phyloP scores from a whole-genome alignment of 2,797 vertebrate genomes.

The Perodicticus potto region DNA sequence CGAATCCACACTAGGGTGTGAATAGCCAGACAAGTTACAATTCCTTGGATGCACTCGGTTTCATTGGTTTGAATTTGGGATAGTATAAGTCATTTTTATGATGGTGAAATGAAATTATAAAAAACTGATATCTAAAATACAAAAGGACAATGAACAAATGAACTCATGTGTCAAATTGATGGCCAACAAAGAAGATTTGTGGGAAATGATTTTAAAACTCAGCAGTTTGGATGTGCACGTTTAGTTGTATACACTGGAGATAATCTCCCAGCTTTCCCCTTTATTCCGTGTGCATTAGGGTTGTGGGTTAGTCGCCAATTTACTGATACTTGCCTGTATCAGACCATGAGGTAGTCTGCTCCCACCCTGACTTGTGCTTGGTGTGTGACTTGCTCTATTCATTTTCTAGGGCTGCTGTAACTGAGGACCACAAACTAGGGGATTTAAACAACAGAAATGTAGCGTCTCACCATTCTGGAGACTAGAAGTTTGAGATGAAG shows the following conservation, averaged over 20 bases:
- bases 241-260: background rate
- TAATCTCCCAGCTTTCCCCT: background rate
- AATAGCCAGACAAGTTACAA: background rate
- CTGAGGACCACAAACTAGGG: background rate
- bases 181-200: background rate
- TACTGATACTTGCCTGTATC: background rate
- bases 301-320: background rate
- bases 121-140: background rate
- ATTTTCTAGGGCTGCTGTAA: background rate
- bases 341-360: background rate
- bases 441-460: background rate
- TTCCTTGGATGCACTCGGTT: background rate
- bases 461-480: background rate
- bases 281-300: background rate
- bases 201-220: background rate
- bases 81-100: background rate
- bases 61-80: background rate
- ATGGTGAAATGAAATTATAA: background rate
- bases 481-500: background rate
- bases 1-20: background rate
- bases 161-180: background rate
- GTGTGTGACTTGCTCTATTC: background rate
- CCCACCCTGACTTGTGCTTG: background rate
- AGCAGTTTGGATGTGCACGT: background rate
- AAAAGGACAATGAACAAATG: background rate